Evolutionary conservation across 2,797 vertebrate species (phyloP).

Genomic region (Paramormyrops hopkinsi): DNA sequence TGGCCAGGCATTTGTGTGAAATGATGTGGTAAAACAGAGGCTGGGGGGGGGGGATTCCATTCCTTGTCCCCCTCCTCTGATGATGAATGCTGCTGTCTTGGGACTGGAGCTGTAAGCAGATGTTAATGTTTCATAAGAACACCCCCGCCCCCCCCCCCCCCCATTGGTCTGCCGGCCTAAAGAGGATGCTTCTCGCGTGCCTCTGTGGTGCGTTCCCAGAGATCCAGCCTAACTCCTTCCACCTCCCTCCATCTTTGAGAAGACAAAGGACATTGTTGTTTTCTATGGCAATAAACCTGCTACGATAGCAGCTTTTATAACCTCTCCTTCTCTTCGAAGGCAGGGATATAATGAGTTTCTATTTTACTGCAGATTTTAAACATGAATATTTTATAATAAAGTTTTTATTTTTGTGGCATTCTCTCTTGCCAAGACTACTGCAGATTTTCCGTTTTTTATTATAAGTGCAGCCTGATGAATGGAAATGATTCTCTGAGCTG

Average conservation of each 20-base stretch:
- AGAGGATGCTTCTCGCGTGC: not conserved
- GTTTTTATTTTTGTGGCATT: not conserved
- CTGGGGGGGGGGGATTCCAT: conserved; percentile 54
- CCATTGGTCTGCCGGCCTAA: not conserved
- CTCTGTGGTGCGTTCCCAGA: not conserved
- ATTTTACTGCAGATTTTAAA: not conserved
- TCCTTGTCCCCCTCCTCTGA: conserved; percentile 47
- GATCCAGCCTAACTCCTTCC: not conserved
- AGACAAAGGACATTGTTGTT: not conserved
- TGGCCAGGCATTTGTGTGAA: conserved; percentile 57
- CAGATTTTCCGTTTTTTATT: not conserved
- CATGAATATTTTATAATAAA: conserved; percentile 7
- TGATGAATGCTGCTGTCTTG: conserved; percentile 63
- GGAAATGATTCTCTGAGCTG: not conserved
- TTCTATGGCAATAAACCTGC: not conserved
- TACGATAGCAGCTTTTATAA: not conserved
- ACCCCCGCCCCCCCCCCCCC: conserved; percentile 15
- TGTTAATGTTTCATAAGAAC: conserved; percentile 48
- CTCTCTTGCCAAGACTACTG: not conserved
- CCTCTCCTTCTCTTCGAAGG: not conserved
- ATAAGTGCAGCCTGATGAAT: not conserved
- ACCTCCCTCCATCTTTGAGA: not conserved
- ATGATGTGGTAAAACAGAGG: conserved; percentile 66
- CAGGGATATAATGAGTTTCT: not conserved
- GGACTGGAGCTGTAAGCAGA: conserved; percentile 47